phyloP scores from a whole-genome alignment of 2,797 vertebrate genomes.

The Schizopygopsis malacanthus region DNA sequence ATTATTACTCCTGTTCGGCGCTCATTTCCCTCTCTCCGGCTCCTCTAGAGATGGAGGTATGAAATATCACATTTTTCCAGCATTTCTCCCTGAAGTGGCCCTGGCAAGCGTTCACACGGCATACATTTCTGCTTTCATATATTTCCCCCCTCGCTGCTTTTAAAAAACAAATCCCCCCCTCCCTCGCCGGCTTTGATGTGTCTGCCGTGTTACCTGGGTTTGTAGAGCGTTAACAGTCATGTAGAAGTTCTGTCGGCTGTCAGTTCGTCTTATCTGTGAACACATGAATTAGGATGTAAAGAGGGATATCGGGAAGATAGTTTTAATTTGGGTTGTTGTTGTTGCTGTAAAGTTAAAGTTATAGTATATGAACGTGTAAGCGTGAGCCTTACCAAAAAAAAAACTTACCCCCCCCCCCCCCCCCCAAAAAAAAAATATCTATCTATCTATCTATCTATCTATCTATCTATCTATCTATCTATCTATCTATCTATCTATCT shows the following conservation, averaged over 20 bases:
- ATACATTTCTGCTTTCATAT: slow-evolving; percentile 79
- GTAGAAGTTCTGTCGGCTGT: slow-evolving; percentile 75
- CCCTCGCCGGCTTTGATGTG: slow-evolving; percentile 75
- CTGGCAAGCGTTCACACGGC: slow-evolving; percentile 82
- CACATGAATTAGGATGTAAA: slow-evolving; percentile 27
- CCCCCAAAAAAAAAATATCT: no score
- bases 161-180: slow-evolving; percentile 64
- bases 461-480: no score
- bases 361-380: not conserved
- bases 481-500: no score
- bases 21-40: slow-evolving; percentile 58
- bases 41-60: slow-evolving; percentile 82
- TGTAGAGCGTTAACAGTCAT: slow-evolving; percentile 77
- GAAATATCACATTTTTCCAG: slow-evolving; percentile 86
- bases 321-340: slow-evolving; percentile 20
- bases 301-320: not conserved
- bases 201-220: slow-evolving; percentile 80
- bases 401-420: no score
- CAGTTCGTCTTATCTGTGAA: slow-evolving; percentile 58
- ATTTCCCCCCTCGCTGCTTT: slow-evolving; percentile 62
- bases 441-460: no score
- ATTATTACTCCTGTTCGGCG: slow-evolving; percentile 71
- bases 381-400: no score
- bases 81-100: slow-evolving; percentile 81
- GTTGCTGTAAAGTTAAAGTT: not conserved